Evolutionary conservation across 2,797 vertebrate genomes (phyloP).

Genomic region (Gadopsis bispinosus): DNA sequence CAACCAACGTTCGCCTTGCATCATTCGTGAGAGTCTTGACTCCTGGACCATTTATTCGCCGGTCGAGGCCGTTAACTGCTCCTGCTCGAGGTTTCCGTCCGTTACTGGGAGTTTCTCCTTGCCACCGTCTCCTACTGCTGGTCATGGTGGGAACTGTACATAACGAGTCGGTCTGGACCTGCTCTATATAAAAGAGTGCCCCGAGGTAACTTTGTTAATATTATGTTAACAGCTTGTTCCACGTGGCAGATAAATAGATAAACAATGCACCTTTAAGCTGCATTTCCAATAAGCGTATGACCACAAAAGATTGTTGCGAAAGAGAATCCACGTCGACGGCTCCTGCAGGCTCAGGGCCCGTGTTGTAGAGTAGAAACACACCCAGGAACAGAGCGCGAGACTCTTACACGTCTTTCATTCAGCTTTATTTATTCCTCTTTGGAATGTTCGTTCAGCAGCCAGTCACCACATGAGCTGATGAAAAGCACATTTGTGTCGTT

Average conservation of each 20-base stretch:
- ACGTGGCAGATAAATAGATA: neutral
- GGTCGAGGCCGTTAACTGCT: too few species aligned
- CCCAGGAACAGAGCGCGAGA: neutral
- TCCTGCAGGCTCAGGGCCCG: neutral
- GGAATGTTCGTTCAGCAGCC: slow-evolving; percentile 37
- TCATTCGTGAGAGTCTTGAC: too few species aligned
- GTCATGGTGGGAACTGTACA: too few species aligned
- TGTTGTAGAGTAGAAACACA: neutral
- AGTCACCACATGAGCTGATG: slow-evolving; percentile 29
- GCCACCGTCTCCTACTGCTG: too few species aligned
- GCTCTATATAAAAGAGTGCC: too few species aligned
- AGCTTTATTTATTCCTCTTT: slow-evolving; percentile 63
- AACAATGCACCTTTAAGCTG: neutral
- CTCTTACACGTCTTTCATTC: slow-evolving; percentile 27
- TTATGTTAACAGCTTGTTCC: neutral
- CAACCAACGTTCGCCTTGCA: too few species aligned
- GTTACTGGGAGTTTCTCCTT: too few species aligned
- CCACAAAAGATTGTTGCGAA: neutral
- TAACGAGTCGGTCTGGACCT: too few species aligned
- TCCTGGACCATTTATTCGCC: too few species aligned
- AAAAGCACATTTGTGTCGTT: slow-evolving; percentile 43
- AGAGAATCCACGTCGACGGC: neutral
- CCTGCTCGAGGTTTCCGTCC: too few species aligned
- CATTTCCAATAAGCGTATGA: neutral
- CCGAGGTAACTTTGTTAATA: too few species aligned